These are phyloP conservation scores for Eleutherodactylus coqui DNA, from an alignment of 2,797 vertebrate species.

Conservation along the genomic window DNA sequence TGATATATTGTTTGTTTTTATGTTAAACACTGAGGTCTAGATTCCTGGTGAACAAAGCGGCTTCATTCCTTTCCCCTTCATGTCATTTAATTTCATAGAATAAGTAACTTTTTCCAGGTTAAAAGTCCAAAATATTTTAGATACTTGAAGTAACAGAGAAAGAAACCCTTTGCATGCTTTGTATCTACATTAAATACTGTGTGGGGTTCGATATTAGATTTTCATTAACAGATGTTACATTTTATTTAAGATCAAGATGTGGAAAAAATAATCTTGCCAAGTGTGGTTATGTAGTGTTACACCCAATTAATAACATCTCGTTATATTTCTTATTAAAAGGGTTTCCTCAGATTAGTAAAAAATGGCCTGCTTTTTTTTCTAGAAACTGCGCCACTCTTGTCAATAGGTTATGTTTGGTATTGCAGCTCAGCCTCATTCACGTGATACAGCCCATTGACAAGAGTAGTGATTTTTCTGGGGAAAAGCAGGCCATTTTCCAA, in stretches of 20 bases:
- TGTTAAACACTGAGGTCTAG: conserved; percentile 28
- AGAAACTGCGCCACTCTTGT: no score
- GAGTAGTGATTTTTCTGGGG: no score
- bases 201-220: background rate
- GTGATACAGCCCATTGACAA: no score
- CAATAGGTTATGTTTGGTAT: no score
- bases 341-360: background rate
- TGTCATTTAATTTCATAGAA: background rate
- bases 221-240: background rate
- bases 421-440: no score
- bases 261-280: background rate
- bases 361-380: no score
- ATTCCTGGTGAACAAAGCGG: conserved; percentile 11
- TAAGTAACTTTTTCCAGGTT: conserved; percentile 24
- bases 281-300: background rate
- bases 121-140: conserved; percentile 12
- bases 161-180: background rate
- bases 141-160: background rate
- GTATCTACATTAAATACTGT: background rate
- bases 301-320: background rate
- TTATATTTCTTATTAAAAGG: background rate
- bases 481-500: no score
- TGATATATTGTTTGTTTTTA: conserved; percentile 39
- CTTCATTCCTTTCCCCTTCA: conserved; percentile 13
- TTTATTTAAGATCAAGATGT: background rate